Conservation (phyloP, 2,797 vertebrate genomes). For the Rhynchotus rufescens region DNA sequence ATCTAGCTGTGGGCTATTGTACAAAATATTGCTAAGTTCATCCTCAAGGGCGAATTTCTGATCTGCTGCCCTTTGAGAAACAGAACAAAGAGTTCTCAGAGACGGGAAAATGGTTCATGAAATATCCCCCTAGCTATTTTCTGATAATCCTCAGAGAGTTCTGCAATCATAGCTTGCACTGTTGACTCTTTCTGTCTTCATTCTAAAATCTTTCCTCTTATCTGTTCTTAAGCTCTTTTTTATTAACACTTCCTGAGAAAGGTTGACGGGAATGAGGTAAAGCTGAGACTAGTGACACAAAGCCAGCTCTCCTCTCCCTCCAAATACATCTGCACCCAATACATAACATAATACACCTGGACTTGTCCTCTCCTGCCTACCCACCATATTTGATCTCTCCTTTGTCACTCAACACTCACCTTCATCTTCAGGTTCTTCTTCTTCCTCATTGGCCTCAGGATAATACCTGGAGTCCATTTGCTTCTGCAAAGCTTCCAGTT, state of each 20-base stretch:
- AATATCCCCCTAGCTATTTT: neutral
- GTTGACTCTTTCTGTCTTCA: neutral
- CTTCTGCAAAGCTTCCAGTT: constrained; percentile 94
- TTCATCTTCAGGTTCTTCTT: constrained; percentile 94
- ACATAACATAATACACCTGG: neutral
- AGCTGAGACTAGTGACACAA: no score
- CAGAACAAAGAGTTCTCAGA: neutral
- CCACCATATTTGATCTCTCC: neutral
- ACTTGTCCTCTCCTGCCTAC: neutral
- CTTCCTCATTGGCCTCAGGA: constrained; percentile 90
- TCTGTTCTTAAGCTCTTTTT: neutral
- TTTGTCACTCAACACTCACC: constrained; percentile 77
- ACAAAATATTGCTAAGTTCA: neutral
- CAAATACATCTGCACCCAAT: neutral
- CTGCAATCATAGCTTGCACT: neutral
- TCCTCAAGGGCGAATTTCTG: neutral
- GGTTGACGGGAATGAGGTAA: neutral
- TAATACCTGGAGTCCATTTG: constrained; percentile 94
- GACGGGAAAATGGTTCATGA: neutral
- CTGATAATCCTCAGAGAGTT: neutral
- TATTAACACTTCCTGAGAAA: neutral
- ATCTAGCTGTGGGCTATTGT: neutral
- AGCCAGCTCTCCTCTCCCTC: no score
- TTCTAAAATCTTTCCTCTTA: neutral
- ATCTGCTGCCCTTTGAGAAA: neutral